Evolutionary conservation across 2,797 vertebrate genomes (phyloP), one percentile per base, ranked within the genome.

Genomic region (Thamnophis elegans): DNA sequence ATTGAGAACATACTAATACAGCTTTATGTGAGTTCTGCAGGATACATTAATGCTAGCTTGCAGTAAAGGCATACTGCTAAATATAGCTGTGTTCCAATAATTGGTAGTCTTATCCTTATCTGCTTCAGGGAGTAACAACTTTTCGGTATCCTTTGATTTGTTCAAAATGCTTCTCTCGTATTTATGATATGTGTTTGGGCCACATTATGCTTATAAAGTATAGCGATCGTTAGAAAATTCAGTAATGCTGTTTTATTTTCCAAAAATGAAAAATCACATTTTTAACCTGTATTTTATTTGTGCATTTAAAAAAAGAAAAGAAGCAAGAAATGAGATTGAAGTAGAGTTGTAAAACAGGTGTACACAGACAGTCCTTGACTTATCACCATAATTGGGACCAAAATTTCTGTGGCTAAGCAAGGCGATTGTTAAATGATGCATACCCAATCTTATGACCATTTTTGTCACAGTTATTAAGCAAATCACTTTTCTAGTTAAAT

Each of bases 311-410:
- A n/a, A 54, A n/a, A 54, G 60, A 59, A 10, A 82, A 62, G 26
- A 60, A 62, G 20, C 58, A 53, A 90, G 54, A 86, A 92, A 89
- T 28, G 55, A 58, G 6, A 65, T 93, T 13, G 65, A 42, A 14
- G 18, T 25, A 65, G 47, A 85, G 7, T 86, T 94, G 89, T 92
- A 92, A 68, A 95, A 20, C 4, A 73, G 4, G 22, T 68, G 4
- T 18, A 36, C 8, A 73, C n/a, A 36, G 68, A 18, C 6, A 73
- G n/a, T 36, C 65, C 65, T 73, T 14, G 7, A 20, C 7, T 36
- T 73, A 18, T 36, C 16, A 20, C 68, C 7, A 36, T 2, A 36
- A 36, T 73, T 73, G 68, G 68, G 7, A 36, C 7, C 32, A 73
- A 6, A 73, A 36, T 73, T 73, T 8, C 2, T 73, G 7, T 73